Evolutionary conservation across 2,888 invertebrate genomes (phyloP).

Genomic region (Girardia tigrina): DNA sequence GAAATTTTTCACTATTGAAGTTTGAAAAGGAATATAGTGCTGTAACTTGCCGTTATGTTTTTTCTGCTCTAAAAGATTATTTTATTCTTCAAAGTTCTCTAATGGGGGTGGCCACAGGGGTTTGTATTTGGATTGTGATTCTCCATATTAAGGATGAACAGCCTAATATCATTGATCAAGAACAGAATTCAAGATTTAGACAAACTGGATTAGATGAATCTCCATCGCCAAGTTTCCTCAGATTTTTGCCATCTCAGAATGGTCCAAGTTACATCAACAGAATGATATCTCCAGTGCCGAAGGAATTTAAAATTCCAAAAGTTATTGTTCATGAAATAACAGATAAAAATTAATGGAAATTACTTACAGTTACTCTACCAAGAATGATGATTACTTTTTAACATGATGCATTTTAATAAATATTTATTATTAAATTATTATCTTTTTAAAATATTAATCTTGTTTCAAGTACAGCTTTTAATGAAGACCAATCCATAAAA

Average conservation of each 20-base stretch:
- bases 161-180: neutral
- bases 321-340: conserved; percentile 8
- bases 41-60: conserved; percentile 10
- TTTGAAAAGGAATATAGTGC: neutral
- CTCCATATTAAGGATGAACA: neutral
- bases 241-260: conserved; percentile 8
- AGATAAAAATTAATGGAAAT: conserved; percentile 15
- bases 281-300: neutral
- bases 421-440: too few relatives aligned
- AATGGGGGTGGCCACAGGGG: neutral
- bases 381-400: too few relatives aligned
- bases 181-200: neutral
- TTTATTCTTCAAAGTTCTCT: neutral
- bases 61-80: conserved; percentile 5
- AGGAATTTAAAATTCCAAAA: neutral
- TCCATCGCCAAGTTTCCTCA: neutral
- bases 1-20: conserved; percentile 3
- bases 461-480: too few relatives aligned
- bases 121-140: conserved; percentile 12
- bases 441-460: too few relatives aligned
- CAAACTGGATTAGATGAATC: conserved; percentile 9
- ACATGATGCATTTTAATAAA: too few relatives aligned
- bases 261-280: neutral
- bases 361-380: too few relatives aligned
- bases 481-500: too few relatives aligned